A percentile compares a stretch with the other conserved stretches of the same genome.
phyloP scores from a whole-genome alignment of 2,888 invertebrate species.

The Acleris emargana region DNA sequence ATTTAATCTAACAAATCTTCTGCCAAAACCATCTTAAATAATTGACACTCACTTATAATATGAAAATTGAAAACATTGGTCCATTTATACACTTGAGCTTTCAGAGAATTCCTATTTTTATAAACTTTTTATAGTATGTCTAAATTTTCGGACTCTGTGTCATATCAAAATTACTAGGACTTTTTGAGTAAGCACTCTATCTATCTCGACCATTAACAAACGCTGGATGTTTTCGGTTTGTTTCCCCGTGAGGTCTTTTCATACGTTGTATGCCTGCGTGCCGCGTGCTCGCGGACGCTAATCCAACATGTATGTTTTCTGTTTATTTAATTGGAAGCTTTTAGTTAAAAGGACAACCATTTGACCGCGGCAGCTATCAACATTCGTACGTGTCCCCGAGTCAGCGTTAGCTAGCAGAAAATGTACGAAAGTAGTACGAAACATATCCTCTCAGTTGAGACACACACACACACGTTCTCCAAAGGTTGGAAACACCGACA shows the following conservation, averaged over 20 bases:
- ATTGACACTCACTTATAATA: constrained; percentile 46
- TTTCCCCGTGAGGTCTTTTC: constrained; percentile 57
- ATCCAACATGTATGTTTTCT: neutral
- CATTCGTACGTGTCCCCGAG: no score
- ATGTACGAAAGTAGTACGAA: no score
- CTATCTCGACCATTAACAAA: constrained; percentile 49
- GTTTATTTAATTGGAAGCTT: no score
- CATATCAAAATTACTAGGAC: constrained; percentile 73
- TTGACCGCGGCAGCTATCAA: no score
- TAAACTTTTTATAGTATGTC: constrained; percentile 73
- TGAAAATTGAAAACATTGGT: constrained; percentile 63
- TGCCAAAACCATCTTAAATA: constrained; percentile 45
- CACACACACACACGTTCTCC: neutral
- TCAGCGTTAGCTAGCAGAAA: no score
- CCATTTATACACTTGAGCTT: constrained; percentile 80
- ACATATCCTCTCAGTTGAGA: neutral
- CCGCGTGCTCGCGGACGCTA: neutral
- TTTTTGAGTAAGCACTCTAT: constrained; percentile 55
- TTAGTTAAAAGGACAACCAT: neutral
- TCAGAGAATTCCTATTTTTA: constrained; percentile 78
- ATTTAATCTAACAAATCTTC: constrained; percentile 29
- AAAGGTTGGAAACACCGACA: no score
- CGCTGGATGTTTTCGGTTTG: constrained; percentile 53
- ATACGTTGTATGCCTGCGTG: constrained; percentile 42
- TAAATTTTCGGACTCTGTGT: constrained; percentile 58